Evolutionary conservation across 1,140 invertebrate genomes (phyloP), one percentile per base, ranked within the genome.

Genomic region (Octopus bimaculoides): DNA sequence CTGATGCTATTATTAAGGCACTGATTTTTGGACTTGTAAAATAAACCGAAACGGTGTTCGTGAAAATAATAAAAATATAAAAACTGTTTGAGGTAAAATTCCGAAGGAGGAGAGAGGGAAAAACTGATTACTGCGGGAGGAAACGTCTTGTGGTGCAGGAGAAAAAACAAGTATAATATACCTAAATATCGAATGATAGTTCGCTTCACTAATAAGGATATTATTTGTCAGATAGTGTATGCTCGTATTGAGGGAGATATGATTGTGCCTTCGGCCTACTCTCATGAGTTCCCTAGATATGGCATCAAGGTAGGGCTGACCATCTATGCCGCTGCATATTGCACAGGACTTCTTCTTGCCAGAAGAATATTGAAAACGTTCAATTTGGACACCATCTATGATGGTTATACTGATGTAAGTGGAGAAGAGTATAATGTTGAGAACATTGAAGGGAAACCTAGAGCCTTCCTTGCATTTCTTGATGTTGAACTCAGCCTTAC

Each of bases 141-240:
- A 98, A 98, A 91, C 94, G 97, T 80, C 92, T 99, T 52, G 96
- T 97, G 85, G 94, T 98, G 85, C 98, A 99, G 91, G 98, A 99
- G 89, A 99, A 99, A 99, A 92, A 99, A 99, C 91, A 99, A 99
- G 91, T 99, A 99, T 92, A 99, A 99, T 90, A 99, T 98, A n/a
- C 98, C 98, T 8, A 99, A 99, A 89, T 99, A 99, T 89, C 94
- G 98, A 85, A 91, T 99, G 90, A 97, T 99, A 91, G 98, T 99
- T 79, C 94, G 98, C 87, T 93, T 99, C 81, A 98, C 97, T 82
- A 99, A 99, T 92, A 97, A 96, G 87, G 96, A 99, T 90, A 97
- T 99, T 81, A 98, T 54, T 61, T 84, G 91, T 26, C 87, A 95
- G 94, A 94, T 99, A 86, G 98, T 97, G 14, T 99, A 99, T 90